A percentile compares a stretch with the other conserved stretches of the same genome.
Evolutionary conservation across 2,797 vertebrate genomes (phyloP).

Genomic region (Crenichthys baileyi): DNA sequence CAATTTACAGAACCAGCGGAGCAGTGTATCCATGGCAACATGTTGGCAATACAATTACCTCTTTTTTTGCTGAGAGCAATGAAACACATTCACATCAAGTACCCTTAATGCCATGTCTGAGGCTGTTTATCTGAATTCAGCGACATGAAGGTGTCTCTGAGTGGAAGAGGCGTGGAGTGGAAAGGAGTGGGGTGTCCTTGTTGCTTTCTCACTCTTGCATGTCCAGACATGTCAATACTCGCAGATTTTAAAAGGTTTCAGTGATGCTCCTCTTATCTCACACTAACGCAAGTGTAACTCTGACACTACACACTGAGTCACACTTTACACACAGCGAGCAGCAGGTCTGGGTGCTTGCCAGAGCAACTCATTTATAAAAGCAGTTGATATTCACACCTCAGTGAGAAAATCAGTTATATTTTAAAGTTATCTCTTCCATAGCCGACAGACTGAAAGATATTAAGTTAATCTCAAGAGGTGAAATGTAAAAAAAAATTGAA

Average conservation of each 20-base stretch:
- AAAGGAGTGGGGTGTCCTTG: slow-evolving; percentile 60
- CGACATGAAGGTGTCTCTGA: slow-evolving; percentile 14
- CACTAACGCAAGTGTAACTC: slow-evolving; percentile 28
- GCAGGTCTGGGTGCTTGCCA: slow-evolving; percentile 41
- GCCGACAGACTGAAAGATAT: not conserved
- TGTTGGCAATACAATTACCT: slow-evolving; percentile 64
- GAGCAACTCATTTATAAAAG: slow-evolving; percentile 29
- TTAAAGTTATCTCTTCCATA: slow-evolving; percentile 6
- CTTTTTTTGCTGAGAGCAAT: slow-evolving; percentile 46
- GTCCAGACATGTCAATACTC: slow-evolving; percentile 69
- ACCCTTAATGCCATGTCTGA: slow-evolving; percentile 66
- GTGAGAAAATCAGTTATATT: slow-evolving; percentile 8
- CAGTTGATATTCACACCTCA: slow-evolving; percentile 44
- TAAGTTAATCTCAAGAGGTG: slow-evolving; percentile 10
- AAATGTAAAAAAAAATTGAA: slow-evolving; percentile 2
- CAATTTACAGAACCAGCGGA: slow-evolving; percentile 61
- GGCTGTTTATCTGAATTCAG: slow-evolving; percentile 61
- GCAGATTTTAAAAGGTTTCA: slow-evolving; percentile 52
- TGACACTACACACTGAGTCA: slow-evolving; percentile 62
- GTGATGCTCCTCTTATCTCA: slow-evolving; percentile 52
- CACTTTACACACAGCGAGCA: slow-evolving; percentile 48
- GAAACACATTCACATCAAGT: slow-evolving; percentile 68
- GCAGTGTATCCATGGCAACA: slow-evolving; percentile 79
- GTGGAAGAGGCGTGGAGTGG: slow-evolving; percentile 12
- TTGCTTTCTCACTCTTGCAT: slow-evolving; percentile 42